Conservation (phyloP, 2,888 invertebrate genomes). For the Drosophila setosimentum region DNA sequence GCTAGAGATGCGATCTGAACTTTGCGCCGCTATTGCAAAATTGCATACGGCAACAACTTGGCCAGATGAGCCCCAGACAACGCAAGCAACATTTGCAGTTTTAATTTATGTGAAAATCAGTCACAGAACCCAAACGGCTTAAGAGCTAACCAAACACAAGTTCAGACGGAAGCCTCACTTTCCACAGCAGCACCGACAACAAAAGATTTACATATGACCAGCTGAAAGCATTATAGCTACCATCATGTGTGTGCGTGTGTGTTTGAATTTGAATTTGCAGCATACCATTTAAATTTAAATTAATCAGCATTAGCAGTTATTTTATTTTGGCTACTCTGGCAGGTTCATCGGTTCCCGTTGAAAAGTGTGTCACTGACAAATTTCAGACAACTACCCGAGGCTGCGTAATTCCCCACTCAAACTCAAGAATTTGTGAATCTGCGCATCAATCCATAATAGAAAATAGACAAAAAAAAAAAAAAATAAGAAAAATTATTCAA, state of each 20-base stretch:
- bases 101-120: slow-evolving; percentile 73
- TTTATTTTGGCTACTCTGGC: slow-evolving; percentile 21
- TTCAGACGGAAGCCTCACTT: slow-evolving; percentile 39
- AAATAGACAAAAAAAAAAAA: neutral
- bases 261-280: slow-evolving; percentile 32
- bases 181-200: slow-evolving; percentile 24
- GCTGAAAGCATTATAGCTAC: slow-evolving; percentile 19
- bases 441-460: slow-evolving; percentile 41
- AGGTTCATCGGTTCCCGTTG: slow-evolving; percentile 38
- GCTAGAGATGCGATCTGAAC: slow-evolving; percentile 75
- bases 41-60: slow-evolving; percentile 24
- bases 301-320: slow-evolving; percentile 24
- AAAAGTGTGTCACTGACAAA: slow-evolving; percentile 67
- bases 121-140: slow-evolving; percentile 31
- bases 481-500: neutral
- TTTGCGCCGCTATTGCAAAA: slow-evolving; percentile 66
- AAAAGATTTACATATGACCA: slow-evolving; percentile 48
- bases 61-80: slow-evolving; percentile 23
- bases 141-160: slow-evolving; percentile 36
- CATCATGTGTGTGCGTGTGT: slow-evolving; percentile 17
- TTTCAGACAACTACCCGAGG: slow-evolving; percentile 24
- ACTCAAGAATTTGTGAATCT: slow-evolving; percentile 40
- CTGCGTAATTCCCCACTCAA: slow-evolving; percentile 36
- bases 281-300: slow-evolving; percentile 44
- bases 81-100: slow-evolving; percentile 56